A percentile compares a stretch with the other conserved stretches of the same genome.
These are phyloP conservation scores for Pseudomyrmex flavicornis DNA, from an alignment of 1,140 invertebrate species.

Conservation along the genomic window DNA sequence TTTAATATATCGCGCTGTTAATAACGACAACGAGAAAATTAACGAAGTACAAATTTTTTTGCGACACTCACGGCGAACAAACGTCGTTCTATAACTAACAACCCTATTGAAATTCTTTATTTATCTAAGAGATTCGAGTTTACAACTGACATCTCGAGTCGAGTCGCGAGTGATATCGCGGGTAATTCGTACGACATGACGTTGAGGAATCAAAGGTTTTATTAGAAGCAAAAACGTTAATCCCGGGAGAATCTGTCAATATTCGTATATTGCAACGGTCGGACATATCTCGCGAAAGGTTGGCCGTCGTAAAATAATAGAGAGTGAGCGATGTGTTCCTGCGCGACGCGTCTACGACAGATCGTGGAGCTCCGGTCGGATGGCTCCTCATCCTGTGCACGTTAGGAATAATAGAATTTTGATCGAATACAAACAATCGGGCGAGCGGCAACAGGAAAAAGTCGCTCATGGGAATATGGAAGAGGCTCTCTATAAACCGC, in stretches of 20 bases:
- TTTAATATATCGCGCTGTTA: background rate
- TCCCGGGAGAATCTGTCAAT: slow-evolving; percentile 45
- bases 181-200: slow-evolving; percentile 25
- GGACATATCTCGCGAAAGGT: slow-evolving; percentile 55
- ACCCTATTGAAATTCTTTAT: background rate
- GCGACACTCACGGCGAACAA: no score
- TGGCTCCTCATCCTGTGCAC: slow-evolving; percentile 63
- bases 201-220: slow-evolving; percentile 38
- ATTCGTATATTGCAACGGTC: slow-evolving; percentile 46
- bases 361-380: slow-evolving; percentile 54
- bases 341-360: slow-evolving; percentile 56
- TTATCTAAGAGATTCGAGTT: background rate
- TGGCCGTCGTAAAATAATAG: slow-evolving; percentile 63
- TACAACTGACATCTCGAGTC: slow-evolving; percentile 11
- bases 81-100: no score
- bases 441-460: slow-evolving; percentile 71
- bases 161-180: background rate
- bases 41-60: background rate
- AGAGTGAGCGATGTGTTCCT: slow-evolving; percentile 46
- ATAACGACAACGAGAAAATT: background rate
- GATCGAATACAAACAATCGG: slow-evolving; percentile 77
- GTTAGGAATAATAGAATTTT: slow-evolving; percentile 77
- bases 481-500: slow-evolving; percentile 67
- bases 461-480: slow-evolving; percentile 73
- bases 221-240: slow-evolving; percentile 42